These are phyloP conservation scores for Ceriagrion tenellum DNA, from an alignment of 2,888 invertebrate genomes.

Conservation along the genomic window DNA sequence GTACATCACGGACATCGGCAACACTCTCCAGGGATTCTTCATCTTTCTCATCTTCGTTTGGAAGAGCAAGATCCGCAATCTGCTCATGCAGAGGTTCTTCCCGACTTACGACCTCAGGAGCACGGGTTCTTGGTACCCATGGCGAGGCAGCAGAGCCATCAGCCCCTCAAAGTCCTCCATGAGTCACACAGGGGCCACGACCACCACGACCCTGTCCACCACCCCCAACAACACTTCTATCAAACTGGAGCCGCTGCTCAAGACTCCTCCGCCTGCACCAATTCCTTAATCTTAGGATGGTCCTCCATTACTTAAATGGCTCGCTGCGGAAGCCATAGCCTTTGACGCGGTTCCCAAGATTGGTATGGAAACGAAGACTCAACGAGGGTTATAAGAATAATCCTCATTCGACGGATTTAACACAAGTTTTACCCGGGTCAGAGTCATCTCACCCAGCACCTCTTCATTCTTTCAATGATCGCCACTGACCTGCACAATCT, in stretches of 20 bases:
- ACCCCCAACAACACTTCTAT: slow-evolving; percentile 5
- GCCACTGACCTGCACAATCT: too few species aligned
- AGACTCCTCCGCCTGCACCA: neutral
- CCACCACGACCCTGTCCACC: neutral
- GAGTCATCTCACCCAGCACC: too few species aligned
- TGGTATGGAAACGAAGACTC: too few species aligned
- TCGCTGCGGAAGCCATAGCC: neutral
- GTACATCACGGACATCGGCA: slow-evolving; percentile 76
- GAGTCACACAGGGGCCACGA: neutral
- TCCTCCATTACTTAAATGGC: neutral
- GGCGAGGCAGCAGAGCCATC: slow-evolving; percentile 33
- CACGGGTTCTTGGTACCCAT: slow-evolving; percentile 24
- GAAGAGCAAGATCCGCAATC: slow-evolving; percentile 81
- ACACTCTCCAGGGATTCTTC: slow-evolving; percentile 81
- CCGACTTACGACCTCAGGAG: neutral
- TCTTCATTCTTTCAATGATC: too few species aligned
- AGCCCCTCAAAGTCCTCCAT: slow-evolving; percentile 34
- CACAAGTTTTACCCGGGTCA: too few species aligned
- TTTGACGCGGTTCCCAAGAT: too few species aligned
- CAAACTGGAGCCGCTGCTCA: slow-evolving; percentile 42
- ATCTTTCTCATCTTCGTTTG: slow-evolving; percentile 83
- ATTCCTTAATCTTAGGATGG: neutral
- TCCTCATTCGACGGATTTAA: too few species aligned
- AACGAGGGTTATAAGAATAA: too few species aligned
- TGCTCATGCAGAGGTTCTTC: slow-evolving; percentile 74